Evolutionary conservation across 2,888 invertebrate genomes (phyloP), one percentile per base, ranked within the genome.

Genomic region (Watsonalla cultraria): DNA sequence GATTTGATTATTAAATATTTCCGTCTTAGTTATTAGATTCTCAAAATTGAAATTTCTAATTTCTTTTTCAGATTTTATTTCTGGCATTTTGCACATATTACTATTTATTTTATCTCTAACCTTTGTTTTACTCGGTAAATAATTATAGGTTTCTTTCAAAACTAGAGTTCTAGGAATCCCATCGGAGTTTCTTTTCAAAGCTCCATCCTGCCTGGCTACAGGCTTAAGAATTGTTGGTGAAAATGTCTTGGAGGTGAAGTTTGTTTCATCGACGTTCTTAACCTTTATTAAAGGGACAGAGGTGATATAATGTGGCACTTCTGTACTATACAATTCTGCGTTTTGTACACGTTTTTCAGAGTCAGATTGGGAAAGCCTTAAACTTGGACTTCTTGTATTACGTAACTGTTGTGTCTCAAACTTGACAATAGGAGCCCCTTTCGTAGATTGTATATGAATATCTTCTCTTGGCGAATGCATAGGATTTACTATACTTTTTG

Each of bases 11-110:
- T 86, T 91, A 57, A 82, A 86, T 64, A 91, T 91, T 84, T 91
- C 91, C 47, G 85, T 82, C 74, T 91, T 91, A 1, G 91, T 90
- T 68, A 91, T 91, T 46, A 91, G 67, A 66, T 84, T 90, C 72
- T 91, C 91, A 69, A 90, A 91, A 80, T 91, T 91, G 58, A 84
- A 91, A 60, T 84, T 84, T 53, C 84, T 76, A 24, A 81, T 75
- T 55, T 90, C 91, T 52, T 68, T 78, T 62, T 88, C 87, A 11
- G 76, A 51, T 68, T 83, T 86, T 11, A 67, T 61, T 51, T 83
- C 81, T 37, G 60, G 55, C 47, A 54, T 69, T 73, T 80, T 86
- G 11, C 65, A 59, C n/a, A 70, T 53, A 45, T 55, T 55, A 57
- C 61, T 78, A 45, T 49, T 68, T 42, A 62, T 50, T 69, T 73